Base-by-base conservation (phyloP, 2,888 invertebrate genomes). In the Priocnemis perturbator region DNA sequence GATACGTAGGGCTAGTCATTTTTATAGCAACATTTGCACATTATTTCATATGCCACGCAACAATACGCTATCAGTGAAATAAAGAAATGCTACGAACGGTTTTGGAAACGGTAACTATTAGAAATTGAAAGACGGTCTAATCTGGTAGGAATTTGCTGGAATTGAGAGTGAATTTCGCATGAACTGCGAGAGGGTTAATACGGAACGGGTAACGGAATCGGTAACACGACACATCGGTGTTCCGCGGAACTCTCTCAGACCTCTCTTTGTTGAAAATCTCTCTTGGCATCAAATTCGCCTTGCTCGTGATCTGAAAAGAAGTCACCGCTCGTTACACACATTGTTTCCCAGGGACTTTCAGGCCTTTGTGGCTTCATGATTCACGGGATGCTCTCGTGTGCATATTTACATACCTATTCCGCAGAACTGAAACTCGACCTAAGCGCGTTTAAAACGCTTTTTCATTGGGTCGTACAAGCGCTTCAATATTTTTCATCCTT, bases 281-380 rank as follows among this genome's bases (percentile, higher is more conserved):
- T 50, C 55, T 50, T 21, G 47, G 53, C 61, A 52, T 64, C 55
- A 69, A 73, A 69, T 68, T 73, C 67, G 47, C 23, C 67, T 69
- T 59, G 65, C 62, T 65, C 60, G 59, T 53, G 65, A 73, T 67
- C 69, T 62, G 64, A 60, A 14, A 48, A 72, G 61, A 68, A 77
- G 67, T 61, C 67, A 65, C 62, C 60, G 73, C 59, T 69, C 71
- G 74, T 78, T 74, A 69, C 65, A 60, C 23, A 61, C 64, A 78
- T 78, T 78, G 76, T 78, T 64, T 73, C 67, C 9, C 15, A 37
- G 50, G 14, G 50, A 66, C 69, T 73, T 75, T 66, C 73, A 74
- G 64, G 71, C 37, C 69, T 72, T 76, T 68, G 74, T 72, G 71
- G 68, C 59, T 67, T 72, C 53, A 72, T 74, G 79, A 81, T 81